Conservation (phyloP, 2,113 vertebrate genomes). For the Syrrhaptes paradoxus region DNA sequence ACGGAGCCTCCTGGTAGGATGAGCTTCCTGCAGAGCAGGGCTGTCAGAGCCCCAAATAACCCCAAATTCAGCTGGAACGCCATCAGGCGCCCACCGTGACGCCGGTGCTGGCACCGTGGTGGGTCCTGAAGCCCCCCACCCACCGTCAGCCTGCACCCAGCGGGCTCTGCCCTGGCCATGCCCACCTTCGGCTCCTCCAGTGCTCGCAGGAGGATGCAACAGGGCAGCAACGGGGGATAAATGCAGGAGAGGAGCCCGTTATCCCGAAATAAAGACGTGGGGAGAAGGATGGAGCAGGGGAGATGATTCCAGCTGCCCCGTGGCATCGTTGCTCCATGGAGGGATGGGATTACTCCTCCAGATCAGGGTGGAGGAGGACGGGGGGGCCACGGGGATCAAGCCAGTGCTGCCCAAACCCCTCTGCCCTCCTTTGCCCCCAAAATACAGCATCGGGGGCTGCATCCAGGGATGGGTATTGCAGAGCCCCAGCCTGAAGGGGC, state of each 20-base stretch:
- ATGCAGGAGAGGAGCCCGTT: background rate
- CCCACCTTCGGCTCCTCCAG: background rate
- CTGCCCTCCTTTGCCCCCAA: too few species aligned
- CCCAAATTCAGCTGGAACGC: fast-evolving
- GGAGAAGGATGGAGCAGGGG: fast-evolving
- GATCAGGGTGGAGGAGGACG: background rate
- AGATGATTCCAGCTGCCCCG: background rate
- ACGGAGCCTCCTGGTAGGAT: background rate
- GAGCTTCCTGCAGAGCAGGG: background rate
- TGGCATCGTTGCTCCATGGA: background rate
- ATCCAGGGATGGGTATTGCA: fast-evolving
- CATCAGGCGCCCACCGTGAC: fast-evolving
- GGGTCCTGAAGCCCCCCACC: background rate
- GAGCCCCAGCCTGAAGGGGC: too few species aligned
- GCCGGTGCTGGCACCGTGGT: fast-evolving
- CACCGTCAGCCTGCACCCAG: background rate
- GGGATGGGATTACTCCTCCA: background rate
- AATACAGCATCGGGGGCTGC: fast-evolving
- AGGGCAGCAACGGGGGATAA: fast-evolving
- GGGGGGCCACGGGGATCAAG: background rate
- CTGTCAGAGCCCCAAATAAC: background rate
- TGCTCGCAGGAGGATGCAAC: fast-evolving
- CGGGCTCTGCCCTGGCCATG: background rate
- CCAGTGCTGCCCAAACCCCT: background rate
- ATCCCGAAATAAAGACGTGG: background rate